A percentile compares a stretch with the other conserved stretches of the same genome.
Conservation (phyloP, 2,113 vertebrate species). For the Phrynocephalus versicolor region DNA sequence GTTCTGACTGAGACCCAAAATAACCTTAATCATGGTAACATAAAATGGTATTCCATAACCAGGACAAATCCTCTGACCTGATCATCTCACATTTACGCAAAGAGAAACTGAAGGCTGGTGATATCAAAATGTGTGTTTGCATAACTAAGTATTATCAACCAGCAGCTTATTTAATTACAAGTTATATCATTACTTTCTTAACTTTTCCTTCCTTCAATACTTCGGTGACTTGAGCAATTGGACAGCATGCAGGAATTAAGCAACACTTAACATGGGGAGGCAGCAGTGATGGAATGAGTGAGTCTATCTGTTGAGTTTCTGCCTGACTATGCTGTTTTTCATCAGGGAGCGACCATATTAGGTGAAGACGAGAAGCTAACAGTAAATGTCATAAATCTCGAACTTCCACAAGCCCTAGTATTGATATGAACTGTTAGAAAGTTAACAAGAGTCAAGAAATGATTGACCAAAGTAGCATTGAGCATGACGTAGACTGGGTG, state of each 20-base stretch:
- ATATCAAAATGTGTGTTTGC: not conserved
- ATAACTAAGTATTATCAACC: not conserved
- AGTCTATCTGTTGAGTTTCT: not conserved
- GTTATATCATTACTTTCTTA: not conserved
- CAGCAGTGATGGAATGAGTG: not conserved
- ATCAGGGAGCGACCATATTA: not conserved
- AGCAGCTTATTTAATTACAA: not conserved
- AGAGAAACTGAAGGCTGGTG: not conserved
- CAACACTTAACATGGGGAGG: not conserved
- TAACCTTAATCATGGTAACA: not conserved
- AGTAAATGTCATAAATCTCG: not conserved
- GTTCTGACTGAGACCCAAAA: too few relatives aligned
- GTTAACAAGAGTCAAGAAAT: not conserved
- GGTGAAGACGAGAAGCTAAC: not conserved
- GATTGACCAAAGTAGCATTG: not conserved
- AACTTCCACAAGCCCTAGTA: not conserved
- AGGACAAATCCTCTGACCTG: not conserved
- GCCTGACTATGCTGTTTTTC: not conserved
- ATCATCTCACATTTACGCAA: not conserved
- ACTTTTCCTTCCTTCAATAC: not conserved
- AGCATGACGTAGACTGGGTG: too few relatives aligned
- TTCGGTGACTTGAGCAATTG: too few relatives aligned
- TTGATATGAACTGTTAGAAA: not conserved
- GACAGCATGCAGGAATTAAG: not conserved
- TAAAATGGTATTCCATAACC: not conserved